Percentiles rank a stretch among this genome's conserved stretches.
Conservation (phyloP, 2,888 invertebrate species). For the Mayetiola destructor region DNA sequence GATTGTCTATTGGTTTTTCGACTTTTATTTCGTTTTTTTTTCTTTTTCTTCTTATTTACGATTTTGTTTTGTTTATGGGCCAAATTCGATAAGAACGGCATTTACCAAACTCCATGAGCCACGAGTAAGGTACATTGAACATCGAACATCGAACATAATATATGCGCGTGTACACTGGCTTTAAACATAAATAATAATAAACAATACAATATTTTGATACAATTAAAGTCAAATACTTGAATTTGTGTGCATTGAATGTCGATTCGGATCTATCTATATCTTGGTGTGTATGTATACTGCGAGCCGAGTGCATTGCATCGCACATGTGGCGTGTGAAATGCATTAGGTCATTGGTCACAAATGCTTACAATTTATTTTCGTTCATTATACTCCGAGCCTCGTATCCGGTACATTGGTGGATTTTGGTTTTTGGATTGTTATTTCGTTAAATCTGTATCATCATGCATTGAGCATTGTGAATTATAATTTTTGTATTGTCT, state of each 20-base stretch:
- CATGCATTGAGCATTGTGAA: background rate
- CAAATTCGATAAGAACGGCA: background rate
- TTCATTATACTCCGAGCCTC: background rate
- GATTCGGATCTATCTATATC: too few relatives aligned
- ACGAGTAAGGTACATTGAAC: background rate
- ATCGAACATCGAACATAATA: background rate
- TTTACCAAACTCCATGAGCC: background rate
- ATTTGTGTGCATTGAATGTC: too few relatives aligned
- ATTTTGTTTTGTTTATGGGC: background rate
- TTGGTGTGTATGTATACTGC: background rate
- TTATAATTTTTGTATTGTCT: background rate
- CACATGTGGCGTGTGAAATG: constrained; percentile 12
- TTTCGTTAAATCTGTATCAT: background rate
- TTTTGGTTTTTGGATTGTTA: background rate
- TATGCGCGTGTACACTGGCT: background rate
- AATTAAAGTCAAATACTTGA: background rate
- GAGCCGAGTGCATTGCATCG: background rate
- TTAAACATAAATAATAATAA: too few relatives aligned
- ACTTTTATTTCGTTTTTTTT: background rate
- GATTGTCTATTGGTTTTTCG: constrained; percentile 4
- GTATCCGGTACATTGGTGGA: too few relatives aligned
- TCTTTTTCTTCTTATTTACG: background rate
- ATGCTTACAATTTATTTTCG: constrained; percentile 9
- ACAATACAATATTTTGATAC: constrained; percentile 6
- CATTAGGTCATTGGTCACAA: constrained; percentile 11